Base-by-base conservation (phyloP, 2,797 vertebrate species). In the Gambelia wislizenii region DNA sequence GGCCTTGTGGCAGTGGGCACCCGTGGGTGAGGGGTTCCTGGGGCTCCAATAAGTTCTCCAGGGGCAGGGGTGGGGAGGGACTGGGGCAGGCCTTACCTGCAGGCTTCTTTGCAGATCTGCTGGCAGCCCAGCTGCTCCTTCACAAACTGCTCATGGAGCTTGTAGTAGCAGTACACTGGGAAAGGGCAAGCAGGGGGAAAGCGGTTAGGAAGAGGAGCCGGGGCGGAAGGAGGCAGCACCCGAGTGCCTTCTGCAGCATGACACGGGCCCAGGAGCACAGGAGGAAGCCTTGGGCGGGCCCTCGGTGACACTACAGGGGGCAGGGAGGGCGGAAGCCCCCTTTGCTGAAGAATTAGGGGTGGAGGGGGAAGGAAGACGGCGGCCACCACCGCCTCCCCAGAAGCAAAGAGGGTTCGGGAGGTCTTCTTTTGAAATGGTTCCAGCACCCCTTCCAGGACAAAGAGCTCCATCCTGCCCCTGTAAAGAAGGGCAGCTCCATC, bases 151-250 rank as follows among this genome's bases (percentile, higher is more conserved):
- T 96, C 95, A 0, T 97, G 96, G 61, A 97, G 92, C 2, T 94
- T 92, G 67, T 97, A 98, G 94, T 98, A 98, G 93, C 97, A 98
- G 89, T 97, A 98, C 97, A 98, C 97, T 98, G 91, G 22, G 72
- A 77, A 30, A 52, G 88, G 54, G 36, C n/a, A 67, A 89, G 13
- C 2, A 44, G 1, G 2, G 4, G 0, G 81, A 33, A 67, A 67
- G 33, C 1, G 30, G 30, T 67, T 67, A 67, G 20, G 64, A 13
- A 25, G 54, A 14, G 54, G 54, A 14, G 54, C 18, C 1, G 9
- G 14, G 36, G 2, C 4, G 10, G 33, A 22, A 33, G 52, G 22
- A 20, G 6, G 5, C 44, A 30, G 5, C 44, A 30, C 18, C 78
- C n/a, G 1, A 36, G 9, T 4, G 2, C 36, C n/a, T 36, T 42